Conservation (phyloP, 2,888 invertebrate genomes). For the Palloptera scutellata region DNA sequence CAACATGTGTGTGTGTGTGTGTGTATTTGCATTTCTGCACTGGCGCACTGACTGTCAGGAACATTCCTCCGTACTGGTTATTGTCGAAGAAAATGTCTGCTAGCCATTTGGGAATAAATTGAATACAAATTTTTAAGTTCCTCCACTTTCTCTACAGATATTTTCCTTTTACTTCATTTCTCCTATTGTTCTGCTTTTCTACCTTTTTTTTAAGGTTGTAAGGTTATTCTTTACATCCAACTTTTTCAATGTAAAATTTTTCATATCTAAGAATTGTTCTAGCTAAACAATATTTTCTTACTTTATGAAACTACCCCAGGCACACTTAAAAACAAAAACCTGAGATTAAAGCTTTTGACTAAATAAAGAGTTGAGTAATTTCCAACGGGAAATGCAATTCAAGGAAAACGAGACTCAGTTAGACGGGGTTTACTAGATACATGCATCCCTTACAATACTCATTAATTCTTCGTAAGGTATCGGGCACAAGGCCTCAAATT, state of each 20-base stretch:
- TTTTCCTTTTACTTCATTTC: conserved; percentile 10
- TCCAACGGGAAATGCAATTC: too few relatives aligned
- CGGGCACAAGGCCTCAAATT: too few relatives aligned
- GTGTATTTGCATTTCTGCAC: not conserved
- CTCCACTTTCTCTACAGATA: conserved; percentile 5
- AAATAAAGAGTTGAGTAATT: too few relatives aligned
- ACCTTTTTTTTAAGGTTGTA: not conserved
- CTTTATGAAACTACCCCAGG: too few relatives aligned
- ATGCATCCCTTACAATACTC: too few relatives aligned
- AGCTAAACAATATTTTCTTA: too few relatives aligned
- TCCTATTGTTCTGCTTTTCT: not conserved
- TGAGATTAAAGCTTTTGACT: too few relatives aligned
- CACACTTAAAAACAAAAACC: too few relatives aligned
- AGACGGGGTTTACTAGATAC: too few relatives aligned
- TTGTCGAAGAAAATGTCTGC: conserved; percentile 32
- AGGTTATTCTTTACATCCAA: not conserved
- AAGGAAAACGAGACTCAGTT: too few relatives aligned
- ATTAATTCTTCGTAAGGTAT: too few relatives aligned
- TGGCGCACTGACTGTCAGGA: conserved; percentile 26
- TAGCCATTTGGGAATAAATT: conserved; percentile 45
- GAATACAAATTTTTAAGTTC: conserved; percentile 41
- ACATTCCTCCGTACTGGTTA: conserved; percentile 10
- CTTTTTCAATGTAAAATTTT: not conserved
- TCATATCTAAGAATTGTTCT: too few relatives aligned
- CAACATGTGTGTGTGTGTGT: not conserved